Conservation (phyloP, 2,113 vertebrate genomes). For the Ctenomys sociabilis region DNA sequence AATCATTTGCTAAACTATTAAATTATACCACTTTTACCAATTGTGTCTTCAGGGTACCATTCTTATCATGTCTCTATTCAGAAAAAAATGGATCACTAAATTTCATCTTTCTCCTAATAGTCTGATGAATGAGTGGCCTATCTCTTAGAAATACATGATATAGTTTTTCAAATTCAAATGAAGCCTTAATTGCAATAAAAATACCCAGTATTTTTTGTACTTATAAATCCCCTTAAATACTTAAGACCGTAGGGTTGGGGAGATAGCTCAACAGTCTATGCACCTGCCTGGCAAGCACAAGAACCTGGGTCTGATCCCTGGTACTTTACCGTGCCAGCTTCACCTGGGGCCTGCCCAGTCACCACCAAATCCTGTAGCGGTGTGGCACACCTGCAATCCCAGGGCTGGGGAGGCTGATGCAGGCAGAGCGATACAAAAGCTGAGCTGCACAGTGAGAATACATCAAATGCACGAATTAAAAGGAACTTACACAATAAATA, state of each 20-base stretch:
- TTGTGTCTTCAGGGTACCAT: background rate
- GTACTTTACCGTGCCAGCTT: too few relatives aligned
- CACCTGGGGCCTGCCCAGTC: too few relatives aligned
- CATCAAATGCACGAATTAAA: too few relatives aligned
- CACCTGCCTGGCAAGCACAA: too few relatives aligned
- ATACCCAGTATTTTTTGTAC: background rate
- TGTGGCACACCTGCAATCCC: too few relatives aligned
- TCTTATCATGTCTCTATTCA: background rate
- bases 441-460: too few relatives aligned
- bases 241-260: background rate
- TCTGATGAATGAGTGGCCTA: background rate
- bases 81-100: constrained; percentile 5
- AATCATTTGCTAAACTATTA: constrained; percentile 43
- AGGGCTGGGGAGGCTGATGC: too few relatives aligned
- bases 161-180: background rate
- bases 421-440: too few relatives aligned
- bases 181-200: background rate
- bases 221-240: constrained; percentile 9
- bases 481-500: background rate
- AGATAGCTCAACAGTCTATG: too few relatives aligned
- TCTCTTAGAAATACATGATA: background rate
- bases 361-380: too few relatives aligned
- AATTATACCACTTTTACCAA: background rate
- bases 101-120: background rate
- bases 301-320: too few relatives aligned